Evolutionary conservation across 1,140 invertebrate genomes (phyloP).

Genomic region (Aricia agestis): DNA sequence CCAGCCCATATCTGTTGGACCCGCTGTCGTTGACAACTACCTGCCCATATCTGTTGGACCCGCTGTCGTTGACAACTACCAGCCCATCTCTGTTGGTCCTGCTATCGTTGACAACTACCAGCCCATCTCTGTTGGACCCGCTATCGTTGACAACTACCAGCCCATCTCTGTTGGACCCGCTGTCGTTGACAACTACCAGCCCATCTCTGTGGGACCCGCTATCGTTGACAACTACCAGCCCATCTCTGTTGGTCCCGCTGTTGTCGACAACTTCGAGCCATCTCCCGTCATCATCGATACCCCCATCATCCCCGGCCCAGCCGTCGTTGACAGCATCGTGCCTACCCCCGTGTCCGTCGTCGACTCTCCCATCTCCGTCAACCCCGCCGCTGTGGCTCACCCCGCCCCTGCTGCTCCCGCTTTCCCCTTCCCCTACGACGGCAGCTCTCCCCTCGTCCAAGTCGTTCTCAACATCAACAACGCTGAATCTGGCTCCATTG

Average conservation of each 20-base stretch:
- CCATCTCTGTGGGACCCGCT: slow-evolving; percentile 23
- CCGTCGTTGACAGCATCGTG: slow-evolving; percentile 23
- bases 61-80: slow-evolving; percentile 4
- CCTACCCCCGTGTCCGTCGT: neutral
- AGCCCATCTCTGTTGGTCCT: slow-evolving; percentile 23
- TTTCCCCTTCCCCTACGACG: slow-evolving; percentile 14
- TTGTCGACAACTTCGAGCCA: slow-evolving; percentile 17
- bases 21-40: slow-evolving; percentile 23
- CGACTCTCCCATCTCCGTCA: neutral
- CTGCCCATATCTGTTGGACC: slow-evolving; percentile 22
- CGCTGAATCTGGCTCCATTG: slow-evolving; percentile 4
- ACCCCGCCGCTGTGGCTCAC: neutral
- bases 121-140: slow-evolving; percentile 28
- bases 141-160: slow-evolving; percentile 26
- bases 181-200: slow-evolving; percentile 22
- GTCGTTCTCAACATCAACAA: slow-evolving; percentile 7
- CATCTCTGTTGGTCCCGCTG: slow-evolving; percentile 18
- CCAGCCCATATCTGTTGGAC: slow-evolving; percentile 25
- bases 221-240: slow-evolving; percentile 18
- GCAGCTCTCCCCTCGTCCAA: slow-evolving; percentile 19
- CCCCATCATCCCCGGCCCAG: slow-evolving; percentile 1
- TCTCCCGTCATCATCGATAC: slow-evolving; percentile 15
- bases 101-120: slow-evolving; percentile 22
- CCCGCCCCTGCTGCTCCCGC: neutral
- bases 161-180: slow-evolving; percentile 29